A percentile compares a stretch with the other conserved stretches of the same genome.
These are phyloP conservation scores for Epizoanthus rinbou DNA, from an alignment of 92 coral and sea anemone species.

Conservation along the genomic window DNA sequence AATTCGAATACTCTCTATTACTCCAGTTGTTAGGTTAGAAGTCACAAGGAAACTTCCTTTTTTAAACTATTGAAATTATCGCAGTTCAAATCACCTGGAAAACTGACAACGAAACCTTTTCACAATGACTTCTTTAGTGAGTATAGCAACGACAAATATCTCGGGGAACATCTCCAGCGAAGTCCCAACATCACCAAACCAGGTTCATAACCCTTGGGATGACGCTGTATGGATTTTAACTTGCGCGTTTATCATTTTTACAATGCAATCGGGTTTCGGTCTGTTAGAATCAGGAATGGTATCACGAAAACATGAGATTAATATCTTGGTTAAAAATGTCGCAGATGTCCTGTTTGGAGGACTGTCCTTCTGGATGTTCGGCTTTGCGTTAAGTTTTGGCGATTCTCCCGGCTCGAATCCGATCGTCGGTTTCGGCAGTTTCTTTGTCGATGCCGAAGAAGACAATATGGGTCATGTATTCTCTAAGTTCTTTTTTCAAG, in stretches of 20 bases:
- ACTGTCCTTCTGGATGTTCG: slow-evolving; percentile 73
- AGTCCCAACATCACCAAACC: neutral
- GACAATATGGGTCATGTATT: slow-evolving; percentile 61
- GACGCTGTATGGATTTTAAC: slow-evolving; percentile 72
- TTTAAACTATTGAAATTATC: neutral
- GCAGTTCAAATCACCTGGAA: slow-evolving; percentile 4
- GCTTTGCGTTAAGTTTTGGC: slow-evolving; percentile 63
- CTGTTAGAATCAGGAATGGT: slow-evolving; percentile 71
- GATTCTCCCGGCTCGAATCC: slow-evolving; percentile 55
- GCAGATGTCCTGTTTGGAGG: slow-evolving; percentile 74
- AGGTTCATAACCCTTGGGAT: slow-evolving; percentile 66
- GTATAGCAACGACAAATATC: neutral
- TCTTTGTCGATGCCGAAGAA: slow-evolving; percentile 65
- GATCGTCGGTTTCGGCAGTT: slow-evolving; percentile 60
- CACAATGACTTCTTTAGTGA: slow-evolving; percentile 7
- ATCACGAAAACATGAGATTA: slow-evolving; percentile 70
- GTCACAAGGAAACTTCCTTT: neutral
- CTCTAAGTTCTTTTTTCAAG: slow-evolving; percentile 68
- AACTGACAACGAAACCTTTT: neutral
- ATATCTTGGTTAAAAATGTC: slow-evolving; percentile 63
- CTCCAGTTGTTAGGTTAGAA: neutral
- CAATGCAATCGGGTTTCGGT: slow-evolving; percentile 74
- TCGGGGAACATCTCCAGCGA: neutral
- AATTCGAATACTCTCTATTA: neutral
- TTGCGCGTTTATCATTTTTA: slow-evolving; percentile 66